Conservation (phyloP, 1,140 invertebrate genomes). For the Belonocnema kinseyi region DNA sequence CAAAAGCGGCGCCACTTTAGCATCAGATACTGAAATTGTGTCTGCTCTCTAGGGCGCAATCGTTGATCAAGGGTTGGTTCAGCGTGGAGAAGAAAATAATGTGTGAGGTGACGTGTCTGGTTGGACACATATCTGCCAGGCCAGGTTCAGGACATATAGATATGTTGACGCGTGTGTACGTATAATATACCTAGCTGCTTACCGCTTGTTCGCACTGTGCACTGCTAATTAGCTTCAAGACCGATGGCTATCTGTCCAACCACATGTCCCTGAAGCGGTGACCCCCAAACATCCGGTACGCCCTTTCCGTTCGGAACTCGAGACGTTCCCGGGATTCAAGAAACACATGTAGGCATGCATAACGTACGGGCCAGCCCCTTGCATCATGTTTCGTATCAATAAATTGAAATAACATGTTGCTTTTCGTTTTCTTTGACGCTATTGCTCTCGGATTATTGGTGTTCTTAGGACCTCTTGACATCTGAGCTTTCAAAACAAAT, state of each 20-base stretch:
- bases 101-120: background rate
- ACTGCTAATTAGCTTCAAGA: slow-evolving; percentile 66
- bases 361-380: background rate
- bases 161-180: slow-evolving; percentile 13
- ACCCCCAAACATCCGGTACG: slow-evolving; percentile 65
- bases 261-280: slow-evolving; percentile 65
- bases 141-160: background rate
- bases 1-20: too few relatives aligned
- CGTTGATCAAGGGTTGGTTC: background rate
- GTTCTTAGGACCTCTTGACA: too few relatives aligned
- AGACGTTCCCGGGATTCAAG: slow-evolving; percentile 53
- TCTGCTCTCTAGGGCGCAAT: background rate
- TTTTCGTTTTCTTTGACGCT: background rate
- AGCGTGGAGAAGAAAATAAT: background rate
- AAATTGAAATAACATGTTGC: background rate
- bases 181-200: slow-evolving; percentile 32
- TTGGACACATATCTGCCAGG: background rate
- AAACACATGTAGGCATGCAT: slow-evolving; percentile 52
- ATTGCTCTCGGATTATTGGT: background rate
- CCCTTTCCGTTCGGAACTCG: slow-evolving; percentile 47
- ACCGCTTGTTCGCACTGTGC: slow-evolving; percentile 61
- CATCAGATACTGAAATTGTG: background rate
- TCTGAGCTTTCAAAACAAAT: too few relatives aligned
- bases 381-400: background rate
- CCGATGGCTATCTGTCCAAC: slow-evolving; percentile 62